A percentile compares a stretch with the other conserved stretches of the same genome.
Conservation (phyloP, 1,140 invertebrate genomes). For the Antheraea mylitta region DNA sequence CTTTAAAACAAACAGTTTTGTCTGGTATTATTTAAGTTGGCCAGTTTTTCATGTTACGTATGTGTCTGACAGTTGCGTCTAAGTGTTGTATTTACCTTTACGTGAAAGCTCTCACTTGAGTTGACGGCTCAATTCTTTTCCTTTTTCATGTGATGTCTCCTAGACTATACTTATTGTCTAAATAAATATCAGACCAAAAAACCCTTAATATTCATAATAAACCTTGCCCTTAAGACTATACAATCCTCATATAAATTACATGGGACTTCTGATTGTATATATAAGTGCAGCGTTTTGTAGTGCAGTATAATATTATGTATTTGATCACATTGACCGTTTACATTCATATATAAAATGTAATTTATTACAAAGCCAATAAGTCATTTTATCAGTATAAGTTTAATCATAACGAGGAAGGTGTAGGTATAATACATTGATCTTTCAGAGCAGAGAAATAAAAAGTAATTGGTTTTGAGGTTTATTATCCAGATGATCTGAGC, state of each 20-base stretch:
- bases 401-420: slow-evolving; percentile 5
- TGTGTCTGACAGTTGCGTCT: slow-evolving; percentile 26
- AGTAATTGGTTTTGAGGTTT: slow-evolving; percentile 1
- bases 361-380: not conserved
- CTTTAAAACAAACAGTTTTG: slow-evolving; percentile 28
- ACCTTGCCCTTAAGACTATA: no score
- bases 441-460: not conserved
- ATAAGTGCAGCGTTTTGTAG: no score
- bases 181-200: no score
- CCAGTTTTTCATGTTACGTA: slow-evolving; percentile 15
- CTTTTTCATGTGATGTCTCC: not conserved
- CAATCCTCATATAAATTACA: no score
- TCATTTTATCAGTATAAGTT: not conserved
- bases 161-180: not conserved
- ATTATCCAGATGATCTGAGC: not conserved
- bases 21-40: not conserved
- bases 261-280: no score
- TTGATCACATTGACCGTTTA: no score
- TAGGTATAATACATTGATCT: not conserved
- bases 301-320: no score
- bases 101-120: no score
- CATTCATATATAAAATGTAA: no score
- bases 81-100: not conserved
- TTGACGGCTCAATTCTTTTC: no score
- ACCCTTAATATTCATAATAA: no score